Conservation (phyloP, 2,888 invertebrate genomes). For the Acrocera orbiculus region DNA sequence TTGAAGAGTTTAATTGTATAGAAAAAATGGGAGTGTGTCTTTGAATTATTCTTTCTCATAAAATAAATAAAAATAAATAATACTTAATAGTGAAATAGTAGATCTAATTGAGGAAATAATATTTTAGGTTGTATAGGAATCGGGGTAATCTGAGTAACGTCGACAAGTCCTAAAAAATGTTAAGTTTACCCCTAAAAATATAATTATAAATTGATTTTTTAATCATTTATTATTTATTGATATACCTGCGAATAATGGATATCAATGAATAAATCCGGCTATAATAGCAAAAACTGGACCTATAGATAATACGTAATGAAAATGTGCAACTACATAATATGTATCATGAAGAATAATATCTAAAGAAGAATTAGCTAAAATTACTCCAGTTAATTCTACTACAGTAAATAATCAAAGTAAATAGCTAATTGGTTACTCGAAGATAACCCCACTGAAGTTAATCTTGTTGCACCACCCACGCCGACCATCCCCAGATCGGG, state of each 20-base stretch:
- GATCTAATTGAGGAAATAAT: constrained; percentile 49
- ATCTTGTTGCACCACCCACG: too few species aligned
- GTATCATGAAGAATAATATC: constrained; percentile 64
- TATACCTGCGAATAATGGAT: constrained; percentile 46
- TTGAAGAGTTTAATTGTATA: constrained; percentile 36
- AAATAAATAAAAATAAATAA: constrained; percentile 40
- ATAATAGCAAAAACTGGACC: constrained; percentile 66
- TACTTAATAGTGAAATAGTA: constrained; percentile 39
- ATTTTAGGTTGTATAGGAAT: constrained; percentile 47
- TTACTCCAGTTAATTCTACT: constrained; percentile 50
- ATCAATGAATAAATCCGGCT: constrained; percentile 54
- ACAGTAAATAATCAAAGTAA: constrained; percentile 62
- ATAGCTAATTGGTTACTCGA: too few species aligned
- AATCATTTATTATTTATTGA: constrained; percentile 43
- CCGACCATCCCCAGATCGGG: too few species aligned
- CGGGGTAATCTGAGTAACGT: constrained; percentile 52
- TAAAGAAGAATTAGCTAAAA: constrained; percentile 53
- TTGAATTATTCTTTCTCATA: constrained; percentile 40
- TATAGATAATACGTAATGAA: constrained; percentile 65
- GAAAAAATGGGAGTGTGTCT: constrained; percentile 35
- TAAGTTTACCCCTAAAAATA: constrained; percentile 62
- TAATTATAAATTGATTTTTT: constrained; percentile 51
- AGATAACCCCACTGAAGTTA: too few species aligned
- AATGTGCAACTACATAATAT: constrained; percentile 72
- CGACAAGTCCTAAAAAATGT: constrained; percentile 54